Evolutionary conservation across 2,797 vertebrate species (phyloP).

Genomic region (Malacoctenus gilli): DNA sequence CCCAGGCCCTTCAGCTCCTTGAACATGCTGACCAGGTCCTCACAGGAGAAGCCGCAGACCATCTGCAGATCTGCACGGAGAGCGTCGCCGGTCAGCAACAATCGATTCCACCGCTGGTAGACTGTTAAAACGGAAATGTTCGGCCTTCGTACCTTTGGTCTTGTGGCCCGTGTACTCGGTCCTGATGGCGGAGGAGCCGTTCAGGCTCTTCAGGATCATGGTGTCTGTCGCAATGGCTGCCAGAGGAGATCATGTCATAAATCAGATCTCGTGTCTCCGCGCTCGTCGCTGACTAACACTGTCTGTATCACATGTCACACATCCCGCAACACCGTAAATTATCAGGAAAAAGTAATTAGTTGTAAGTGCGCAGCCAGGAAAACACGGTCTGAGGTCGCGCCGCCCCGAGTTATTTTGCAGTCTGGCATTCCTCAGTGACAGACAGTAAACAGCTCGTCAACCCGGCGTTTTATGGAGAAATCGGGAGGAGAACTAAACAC

Average conservation of each 20-base stretch:
- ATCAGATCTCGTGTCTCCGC: conserved; percentile 4
- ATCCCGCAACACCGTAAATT: conserved; percentile 20
- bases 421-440: conserved; percentile 37
- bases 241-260: conserved; percentile 1
- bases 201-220: conserved; percentile 90
- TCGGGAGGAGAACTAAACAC: conserved; percentile 4
- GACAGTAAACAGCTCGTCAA: conserved; percentile 22
- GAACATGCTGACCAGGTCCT: conserved; percentile 93
- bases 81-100: no score
- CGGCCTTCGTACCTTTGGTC: conserved; percentile 93
- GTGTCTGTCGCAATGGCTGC: conserved; percentile 80
- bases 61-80: conserved; percentile 90
- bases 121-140: no score
- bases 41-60: conserved; percentile 96
- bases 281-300: neutral
- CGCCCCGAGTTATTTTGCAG: conserved; percentile 29
- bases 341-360: conserved; percentile 12
- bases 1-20: conserved; percentile 91
- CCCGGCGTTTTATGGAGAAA: conserved; percentile 21
- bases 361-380: conserved; percentile 8
- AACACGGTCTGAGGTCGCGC: conserved; percentile 30
- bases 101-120: no score
- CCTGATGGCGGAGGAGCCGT: conserved; percentile 96
- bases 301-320: conserved; percentile 19
- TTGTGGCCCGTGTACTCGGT: conserved; percentile 96